Evolutionary conservation across 2,888 invertebrate species (phyloP).

Genomic region (Himalopsyche kuldschensis): DNA sequence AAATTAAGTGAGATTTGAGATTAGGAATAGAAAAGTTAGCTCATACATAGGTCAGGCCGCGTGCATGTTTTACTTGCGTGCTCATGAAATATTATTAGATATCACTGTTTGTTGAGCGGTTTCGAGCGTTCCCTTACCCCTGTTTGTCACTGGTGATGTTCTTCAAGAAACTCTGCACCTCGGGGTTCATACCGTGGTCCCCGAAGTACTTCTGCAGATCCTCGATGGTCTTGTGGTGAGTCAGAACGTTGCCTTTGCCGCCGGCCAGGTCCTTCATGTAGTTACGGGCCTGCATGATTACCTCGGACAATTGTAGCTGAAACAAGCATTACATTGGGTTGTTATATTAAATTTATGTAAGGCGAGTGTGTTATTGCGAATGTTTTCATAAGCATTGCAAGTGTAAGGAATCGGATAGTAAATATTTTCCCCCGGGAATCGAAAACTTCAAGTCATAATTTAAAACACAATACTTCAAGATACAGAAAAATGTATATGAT

Average conservation of each 20-base stretch:
- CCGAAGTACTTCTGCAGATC: slow-evolving; percentile 84
- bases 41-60: background rate
- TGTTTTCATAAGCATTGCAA: no score
- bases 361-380: no score
- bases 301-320: slow-evolving; percentile 95
- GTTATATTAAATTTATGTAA: no score
- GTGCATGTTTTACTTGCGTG: background rate
- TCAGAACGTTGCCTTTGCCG: slow-evolving; percentile 82
- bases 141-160: slow-evolving; percentile 90
- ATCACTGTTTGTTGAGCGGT: background rate
- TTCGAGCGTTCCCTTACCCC: slow-evolving; percentile 67
- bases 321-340: slow-evolving; percentile 41
- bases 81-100: background rate
- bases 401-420: no score
- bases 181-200: slow-evolving; percentile 73
- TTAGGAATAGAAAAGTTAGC: background rate
- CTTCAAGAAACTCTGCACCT: slow-evolving; percentile 86
- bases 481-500: no score
- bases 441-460: no score
- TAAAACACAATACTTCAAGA: no score
- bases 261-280: slow-evolving; percentile 93
- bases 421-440: no score
- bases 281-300: slow-evolving; percentile 91
- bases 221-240: slow-evolving; percentile 84
- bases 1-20: background rate